phyloP scores from a whole-genome alignment of 1,140 invertebrate species.

The Sitobion miscanthi region DNA sequence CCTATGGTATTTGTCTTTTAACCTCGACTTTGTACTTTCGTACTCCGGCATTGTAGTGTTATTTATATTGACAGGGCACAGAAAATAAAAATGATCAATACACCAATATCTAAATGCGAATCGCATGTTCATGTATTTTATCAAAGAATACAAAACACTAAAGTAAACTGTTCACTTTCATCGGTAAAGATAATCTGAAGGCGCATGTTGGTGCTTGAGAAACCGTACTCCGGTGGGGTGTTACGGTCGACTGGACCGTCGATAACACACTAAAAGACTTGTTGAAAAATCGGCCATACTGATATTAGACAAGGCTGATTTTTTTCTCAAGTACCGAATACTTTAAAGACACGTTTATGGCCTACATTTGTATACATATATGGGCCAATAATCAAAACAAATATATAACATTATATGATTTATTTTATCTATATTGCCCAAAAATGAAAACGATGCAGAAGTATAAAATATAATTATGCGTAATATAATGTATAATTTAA shows the following conservation, averaged over 20 bases:
- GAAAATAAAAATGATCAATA: slow-evolving; percentile 22
- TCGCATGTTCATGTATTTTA: slow-evolving; percentile 33
- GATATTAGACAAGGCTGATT: slow-evolving; percentile 40
- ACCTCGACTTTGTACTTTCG: slow-evolving; percentile 40
- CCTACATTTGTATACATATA: slow-evolving; percentile 27
- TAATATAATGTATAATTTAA: not conserved
- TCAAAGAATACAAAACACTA: not conserved
- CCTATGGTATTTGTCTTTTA: slow-evolving; percentile 54
- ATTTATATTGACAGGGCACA: slow-evolving; percentile 13
- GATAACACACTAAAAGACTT: slow-evolving; percentile 18
- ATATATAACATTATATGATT: not conserved
- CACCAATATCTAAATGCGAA: slow-evolving; percentile 36
- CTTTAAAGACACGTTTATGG: slow-evolving; percentile 32
- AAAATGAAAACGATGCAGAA: not conserved
- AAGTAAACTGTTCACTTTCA: slow-evolving; percentile 25
- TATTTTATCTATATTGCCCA: not conserved
- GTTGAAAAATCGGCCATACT: slow-evolving; percentile 28
- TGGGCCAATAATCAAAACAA: not conserved
- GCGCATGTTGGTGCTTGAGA: slow-evolving; percentile 17
- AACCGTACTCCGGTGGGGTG: slow-evolving; percentile 34
- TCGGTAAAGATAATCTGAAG: slow-evolving; percentile 40
- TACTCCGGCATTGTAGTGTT: not conserved
- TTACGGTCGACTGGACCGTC: slow-evolving; percentile 52
- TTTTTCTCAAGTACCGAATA: slow-evolving; percentile 41
- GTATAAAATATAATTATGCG: not conserved